These are phyloP conservation scores for Orientallactaga sibirica DNA, from an alignment of 2,797 vertebrate genomes.

Conservation along the genomic window DNA sequence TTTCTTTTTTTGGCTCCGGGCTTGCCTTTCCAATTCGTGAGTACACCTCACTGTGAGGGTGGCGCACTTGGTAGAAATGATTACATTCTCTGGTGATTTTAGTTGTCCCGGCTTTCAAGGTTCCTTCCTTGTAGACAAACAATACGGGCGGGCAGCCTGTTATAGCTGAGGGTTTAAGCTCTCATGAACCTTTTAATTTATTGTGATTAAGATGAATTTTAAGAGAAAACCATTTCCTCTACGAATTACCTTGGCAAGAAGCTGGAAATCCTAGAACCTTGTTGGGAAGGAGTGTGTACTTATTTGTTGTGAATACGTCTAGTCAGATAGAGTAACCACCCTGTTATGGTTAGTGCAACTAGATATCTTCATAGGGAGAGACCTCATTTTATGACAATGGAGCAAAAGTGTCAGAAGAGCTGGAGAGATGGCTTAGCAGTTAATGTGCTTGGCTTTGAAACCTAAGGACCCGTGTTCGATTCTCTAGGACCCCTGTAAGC, in stretches of 20 bases:
- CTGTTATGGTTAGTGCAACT: neutral
- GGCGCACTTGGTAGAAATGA: neutral
- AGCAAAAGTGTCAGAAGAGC: neutral
- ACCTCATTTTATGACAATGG: neutral
- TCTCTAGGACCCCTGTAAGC: too few species aligned
- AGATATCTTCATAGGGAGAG: neutral
- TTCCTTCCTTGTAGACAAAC: slow-evolving; percentile 52
- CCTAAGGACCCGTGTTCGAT: too few species aligned
- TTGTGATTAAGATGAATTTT: slow-evolving; percentile 55
- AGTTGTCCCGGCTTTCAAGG: slow-evolving; percentile 23
- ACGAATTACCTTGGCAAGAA: slow-evolving; percentile 24
- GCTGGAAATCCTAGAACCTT: slow-evolving; percentile 49
- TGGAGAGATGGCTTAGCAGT: too few species aligned
- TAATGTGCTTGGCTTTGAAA: too few species aligned
- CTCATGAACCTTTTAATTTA: slow-evolving; percentile 56
- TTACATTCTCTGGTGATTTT: neutral
- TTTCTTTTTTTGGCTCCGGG: slow-evolving; percentile 38
- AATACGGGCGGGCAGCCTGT: neutral
- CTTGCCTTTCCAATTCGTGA: neutral
- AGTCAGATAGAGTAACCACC: neutral
- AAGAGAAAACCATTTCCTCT: slow-evolving; percentile 64
- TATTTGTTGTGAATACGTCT: neutral
- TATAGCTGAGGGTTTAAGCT: slow-evolving; percentile 16
- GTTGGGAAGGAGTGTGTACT: neutral
- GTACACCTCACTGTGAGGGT: neutral